Evolutionary conservation across 2,797 vertebrate species (phyloP).

Genomic region (Pangasius sanitwongsei): DNA sequence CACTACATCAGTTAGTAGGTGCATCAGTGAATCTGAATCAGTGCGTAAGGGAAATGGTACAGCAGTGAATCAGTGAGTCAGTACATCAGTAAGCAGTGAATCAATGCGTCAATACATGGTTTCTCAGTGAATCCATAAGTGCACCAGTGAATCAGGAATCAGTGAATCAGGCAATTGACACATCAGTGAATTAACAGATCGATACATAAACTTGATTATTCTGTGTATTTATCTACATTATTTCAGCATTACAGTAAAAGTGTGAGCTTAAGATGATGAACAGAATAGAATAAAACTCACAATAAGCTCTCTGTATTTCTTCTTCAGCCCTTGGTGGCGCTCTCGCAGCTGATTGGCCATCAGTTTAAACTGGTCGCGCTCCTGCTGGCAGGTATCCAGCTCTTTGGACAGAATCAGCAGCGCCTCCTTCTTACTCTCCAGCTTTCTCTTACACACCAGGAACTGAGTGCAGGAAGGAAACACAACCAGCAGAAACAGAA

Average conservation of each 20-base stretch:
- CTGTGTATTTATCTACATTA: neutral
- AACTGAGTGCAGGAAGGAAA: slow-evolving; percentile 74
- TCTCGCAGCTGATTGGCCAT: slow-evolving; percentile 98
- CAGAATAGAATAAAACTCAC: slow-evolving; percentile 72
- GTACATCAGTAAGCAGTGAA: neutral
- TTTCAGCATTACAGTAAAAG: neutral
- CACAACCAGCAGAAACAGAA: neutral
- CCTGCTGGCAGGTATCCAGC: slow-evolving; percentile 95
- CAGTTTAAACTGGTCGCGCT: slow-evolving; percentile 94
- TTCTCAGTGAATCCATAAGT: neutral
- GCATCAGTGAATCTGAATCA: neutral
- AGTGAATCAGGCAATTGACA: neutral
- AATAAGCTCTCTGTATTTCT: slow-evolving; percentile 93
- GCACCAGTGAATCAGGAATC: neutral
- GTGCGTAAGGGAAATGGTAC: neutral
- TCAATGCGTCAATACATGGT: neutral
- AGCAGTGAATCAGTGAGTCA: neutral
- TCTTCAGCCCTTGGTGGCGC: slow-evolving; percentile 92
- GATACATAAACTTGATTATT: neutral
- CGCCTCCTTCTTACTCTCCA: slow-evolving; percentile 97
- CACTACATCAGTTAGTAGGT: neutral
- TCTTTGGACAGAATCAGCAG: slow-evolving; percentile 96
- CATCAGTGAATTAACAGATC: neutral
- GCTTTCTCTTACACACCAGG: slow-evolving; percentile 90
- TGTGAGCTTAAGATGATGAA: neutral